Percentiles rank a stretch among this genome's conserved stretches.
Conservation (phyloP, 2,888 invertebrate species). For the Euplagia quadripunctaria region DNA sequence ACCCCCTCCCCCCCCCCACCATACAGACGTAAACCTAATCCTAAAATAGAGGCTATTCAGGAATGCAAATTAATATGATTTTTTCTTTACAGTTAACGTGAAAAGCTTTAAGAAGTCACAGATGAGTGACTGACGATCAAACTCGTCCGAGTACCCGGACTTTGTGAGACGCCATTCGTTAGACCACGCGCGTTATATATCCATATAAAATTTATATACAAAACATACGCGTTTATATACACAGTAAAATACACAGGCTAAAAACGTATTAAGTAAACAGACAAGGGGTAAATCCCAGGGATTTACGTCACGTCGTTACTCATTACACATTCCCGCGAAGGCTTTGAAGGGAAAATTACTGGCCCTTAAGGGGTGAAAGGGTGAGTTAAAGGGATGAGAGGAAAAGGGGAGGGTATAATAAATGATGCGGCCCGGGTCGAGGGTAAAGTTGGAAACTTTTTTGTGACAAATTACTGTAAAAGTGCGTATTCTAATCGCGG, state of each 20-base stretch:
- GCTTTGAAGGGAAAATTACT: conserved; percentile 84
- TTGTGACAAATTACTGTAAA: conserved; percentile 85
- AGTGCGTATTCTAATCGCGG: conserved; percentile 74
- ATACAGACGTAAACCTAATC: no score
- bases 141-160: no score
- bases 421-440: conserved; percentile 71
- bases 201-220: background rate
- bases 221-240: background rate
- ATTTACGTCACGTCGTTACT: conserved; percentile 81
- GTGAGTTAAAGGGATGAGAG: conserved; percentile 43
- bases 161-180: background rate
- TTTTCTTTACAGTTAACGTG: no score
- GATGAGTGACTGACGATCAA: no score
- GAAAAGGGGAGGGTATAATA: conserved; percentile 66
- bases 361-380: conserved; percentile 74
- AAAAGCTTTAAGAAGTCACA: no score
- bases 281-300: conserved; percentile 78
- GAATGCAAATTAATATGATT: no score
- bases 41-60: no score
- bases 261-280: conserved; percentile 52
- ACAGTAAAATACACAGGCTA: conserved; percentile 1
- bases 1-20: no score
- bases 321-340: conserved; percentile 84
- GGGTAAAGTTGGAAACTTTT: conserved; percentile 82
- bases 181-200: background rate